Evolutionary conservation across 2,797 vertebrate species (phyloP).

Genomic region (Erethizon dorsatum): DNA sequence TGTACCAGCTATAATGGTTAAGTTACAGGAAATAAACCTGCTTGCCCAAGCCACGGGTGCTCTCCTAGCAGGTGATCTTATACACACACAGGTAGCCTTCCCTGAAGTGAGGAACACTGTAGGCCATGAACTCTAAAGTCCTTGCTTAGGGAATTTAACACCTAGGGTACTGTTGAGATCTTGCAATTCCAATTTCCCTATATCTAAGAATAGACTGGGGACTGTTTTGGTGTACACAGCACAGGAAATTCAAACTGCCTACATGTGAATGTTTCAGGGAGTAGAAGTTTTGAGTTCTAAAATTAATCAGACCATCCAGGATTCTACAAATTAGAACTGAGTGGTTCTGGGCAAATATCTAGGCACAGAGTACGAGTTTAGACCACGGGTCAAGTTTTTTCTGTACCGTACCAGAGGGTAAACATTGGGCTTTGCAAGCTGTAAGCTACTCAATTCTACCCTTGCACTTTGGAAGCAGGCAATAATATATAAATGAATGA

Average conservation of each 20-base stretch:
- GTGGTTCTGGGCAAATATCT: conserved; percentile 21
- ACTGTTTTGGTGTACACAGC: neutral
- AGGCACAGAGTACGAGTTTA: conserved; percentile 14
- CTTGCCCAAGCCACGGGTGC: neutral
- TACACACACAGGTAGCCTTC: neutral
- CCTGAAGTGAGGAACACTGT: neutral
- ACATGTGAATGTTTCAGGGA: conserved; percentile 14
- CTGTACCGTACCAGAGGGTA: neutral
- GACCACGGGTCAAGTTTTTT: neutral
- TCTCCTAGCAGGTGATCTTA: neutral
- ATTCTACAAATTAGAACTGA: conserved; percentile 7
- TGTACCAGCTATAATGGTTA: neutral
- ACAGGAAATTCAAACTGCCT: conserved; percentile 40
- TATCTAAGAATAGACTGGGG: conserved; percentile 8
- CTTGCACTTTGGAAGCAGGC: neutral
- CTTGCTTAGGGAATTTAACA: neutral
- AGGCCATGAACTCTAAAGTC: neutral
- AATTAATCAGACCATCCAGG: neutral
- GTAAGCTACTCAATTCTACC: neutral
- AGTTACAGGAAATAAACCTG: neutral
- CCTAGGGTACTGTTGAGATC: neutral
- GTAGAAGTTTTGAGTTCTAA: conserved; percentile 1
- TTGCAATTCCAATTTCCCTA: neutral
- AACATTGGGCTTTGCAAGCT: neutral
- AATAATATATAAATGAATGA: neutral